A percentile compares a stretch with the other conserved stretches of the same genome.
phyloP scores from a whole-genome alignment of 2,888 invertebrate species.

The Argyresthia goedartella region DNA sequence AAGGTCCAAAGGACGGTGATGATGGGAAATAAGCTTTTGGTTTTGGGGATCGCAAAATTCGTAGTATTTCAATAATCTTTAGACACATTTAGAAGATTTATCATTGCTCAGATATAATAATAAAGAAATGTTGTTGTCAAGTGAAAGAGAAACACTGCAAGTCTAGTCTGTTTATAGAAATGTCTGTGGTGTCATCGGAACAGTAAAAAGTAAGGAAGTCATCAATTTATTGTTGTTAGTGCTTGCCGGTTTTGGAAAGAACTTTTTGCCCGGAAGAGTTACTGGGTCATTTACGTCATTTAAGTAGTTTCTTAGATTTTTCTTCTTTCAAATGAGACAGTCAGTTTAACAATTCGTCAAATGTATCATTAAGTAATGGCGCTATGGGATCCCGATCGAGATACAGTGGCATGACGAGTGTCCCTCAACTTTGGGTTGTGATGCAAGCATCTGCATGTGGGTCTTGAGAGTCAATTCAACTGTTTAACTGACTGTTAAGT shows the following conservation, averaged over 20 bases:
- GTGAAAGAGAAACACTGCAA: background rate
- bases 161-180: conserved; percentile 21
- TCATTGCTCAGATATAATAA: background rate
- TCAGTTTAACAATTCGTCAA: too few species aligned
- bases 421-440: too few species aligned
- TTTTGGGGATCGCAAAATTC: conserved; percentile 9
- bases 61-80: background rate
- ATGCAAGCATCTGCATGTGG: too few species aligned
- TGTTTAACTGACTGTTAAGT: conserved; percentile 12
- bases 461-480: too few species aligned
- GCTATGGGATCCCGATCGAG: too few species aligned
- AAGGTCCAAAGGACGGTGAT: conserved; percentile 29
- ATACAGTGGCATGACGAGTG: too few species aligned
- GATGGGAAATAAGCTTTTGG: conserved; percentile 28
- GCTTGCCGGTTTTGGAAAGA: conserved; percentile 52
- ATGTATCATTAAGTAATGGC: too few species aligned
- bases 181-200: conserved; percentile 64
- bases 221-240: conserved; percentile 53
- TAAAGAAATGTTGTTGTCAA: background rate
- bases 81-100: background rate
- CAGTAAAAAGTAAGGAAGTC: conserved; percentile 52
- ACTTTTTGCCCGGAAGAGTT: conserved; percentile 10
- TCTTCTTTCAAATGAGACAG: background rate
- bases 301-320: conserved; percentile 23
- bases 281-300: conserved; percentile 11